Conservation (phyloP, 2,797 vertebrate genomes). For the Arctocebus calabarensis region DNA sequence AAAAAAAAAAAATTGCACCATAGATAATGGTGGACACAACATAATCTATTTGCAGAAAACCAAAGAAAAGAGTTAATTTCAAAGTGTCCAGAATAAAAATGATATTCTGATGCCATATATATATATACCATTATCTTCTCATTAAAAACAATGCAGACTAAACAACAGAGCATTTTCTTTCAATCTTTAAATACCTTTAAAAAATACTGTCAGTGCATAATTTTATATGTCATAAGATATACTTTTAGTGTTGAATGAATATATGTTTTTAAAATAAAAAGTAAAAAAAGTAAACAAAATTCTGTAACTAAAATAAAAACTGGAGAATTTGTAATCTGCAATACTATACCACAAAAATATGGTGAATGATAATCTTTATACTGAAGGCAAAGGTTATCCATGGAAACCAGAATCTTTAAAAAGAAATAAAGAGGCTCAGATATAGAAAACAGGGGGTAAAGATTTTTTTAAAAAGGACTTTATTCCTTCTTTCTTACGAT, state of each 20-base stretch:
- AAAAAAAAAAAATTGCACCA: background rate
- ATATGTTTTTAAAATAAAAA: background rate
- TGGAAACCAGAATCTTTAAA: background rate
- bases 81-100: background rate
- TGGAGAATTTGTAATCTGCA: background rate
- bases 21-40: background rate
- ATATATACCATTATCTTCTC: background rate
- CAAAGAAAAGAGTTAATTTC: background rate
- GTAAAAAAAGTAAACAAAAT: too few species aligned
- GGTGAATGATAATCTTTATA: background rate
- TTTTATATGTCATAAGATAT: constrained; percentile 5
- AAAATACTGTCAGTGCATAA: background rate
- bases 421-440: background rate
- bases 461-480: background rate
- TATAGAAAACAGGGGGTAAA: background rate
- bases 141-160: background rate
- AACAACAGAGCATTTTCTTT: background rate
- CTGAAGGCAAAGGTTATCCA: background rate
- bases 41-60: background rate
- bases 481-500: background rate
- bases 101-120: background rate
- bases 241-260: background rate
- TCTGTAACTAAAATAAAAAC: background rate
- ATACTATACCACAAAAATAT: background rate
- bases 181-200: background rate